Conservation (phyloP, 2,797 vertebrate genomes). For the Botia almorhae region DNA sequence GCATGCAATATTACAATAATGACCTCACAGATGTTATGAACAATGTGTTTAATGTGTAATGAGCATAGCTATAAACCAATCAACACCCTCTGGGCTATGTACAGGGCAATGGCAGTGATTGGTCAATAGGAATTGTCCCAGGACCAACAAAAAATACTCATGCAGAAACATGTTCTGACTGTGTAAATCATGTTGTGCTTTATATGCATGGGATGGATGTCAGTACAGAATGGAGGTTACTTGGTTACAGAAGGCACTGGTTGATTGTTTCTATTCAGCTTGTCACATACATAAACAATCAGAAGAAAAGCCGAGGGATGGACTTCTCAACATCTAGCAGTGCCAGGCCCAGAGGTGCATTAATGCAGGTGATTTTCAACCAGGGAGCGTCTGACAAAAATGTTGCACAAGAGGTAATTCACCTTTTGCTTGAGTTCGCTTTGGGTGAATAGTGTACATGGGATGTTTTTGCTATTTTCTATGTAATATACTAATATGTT, state of each 20-base stretch:
- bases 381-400: conserved; percentile 75
- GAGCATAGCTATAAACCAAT: no score
- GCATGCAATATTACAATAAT: neutral
- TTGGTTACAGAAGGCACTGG: neutral
- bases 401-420: conserved; percentile 52
- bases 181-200: neutral
- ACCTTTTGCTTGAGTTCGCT: neutral
- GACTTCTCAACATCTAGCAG: conserved; percentile 69
- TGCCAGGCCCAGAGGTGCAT: conserved; percentile 68
- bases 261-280: neutral
- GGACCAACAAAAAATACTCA: neutral
- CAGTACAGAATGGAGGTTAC: neutral
- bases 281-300: conserved; percentile 4
- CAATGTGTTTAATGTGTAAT: no score
- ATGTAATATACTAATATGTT: neutral
- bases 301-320: conserved; percentile 75
- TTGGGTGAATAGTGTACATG: neutral
- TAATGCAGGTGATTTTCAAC: conserved; percentile 75
- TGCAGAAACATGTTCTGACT: neutral
- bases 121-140: neutral
- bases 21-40: neutral
- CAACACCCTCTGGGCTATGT: neutral
- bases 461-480: conserved; percentile 23
- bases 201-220: neutral
- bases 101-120: neutral